Percentiles rank a stretch among this genome's conserved stretches.
These are phyloP conservation scores for Ephestia elutella DNA, from an alignment of 1,140 invertebrate species.

Conservation along the genomic window DNA sequence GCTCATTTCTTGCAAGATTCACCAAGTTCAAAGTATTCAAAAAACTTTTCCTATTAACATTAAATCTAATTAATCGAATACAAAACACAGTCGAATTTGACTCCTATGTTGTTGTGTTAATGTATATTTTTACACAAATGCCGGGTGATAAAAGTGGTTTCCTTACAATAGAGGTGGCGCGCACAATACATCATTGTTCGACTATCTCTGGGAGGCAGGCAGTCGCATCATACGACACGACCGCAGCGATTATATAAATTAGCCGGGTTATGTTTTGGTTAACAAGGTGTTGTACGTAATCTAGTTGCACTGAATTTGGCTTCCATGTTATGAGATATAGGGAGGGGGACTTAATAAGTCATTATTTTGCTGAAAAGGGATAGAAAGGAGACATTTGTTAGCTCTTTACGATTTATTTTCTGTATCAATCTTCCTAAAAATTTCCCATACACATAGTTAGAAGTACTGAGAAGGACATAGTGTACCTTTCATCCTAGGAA, in stretches of 20 bases:
- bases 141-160: slow-evolving; percentile 1
- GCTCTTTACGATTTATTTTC: too few relatives aligned
- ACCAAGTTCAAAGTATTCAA: background rate
- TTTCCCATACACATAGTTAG: too few relatives aligned
- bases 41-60: background rate
- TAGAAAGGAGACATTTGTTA: background rate
- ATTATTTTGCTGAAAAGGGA: too few relatives aligned
- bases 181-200: slow-evolving; percentile 10
- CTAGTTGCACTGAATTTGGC: too few relatives aligned
- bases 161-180: background rate
- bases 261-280: background rate
- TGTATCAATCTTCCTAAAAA: too few relatives aligned
- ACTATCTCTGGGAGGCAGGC: slow-evolving; percentile 5
- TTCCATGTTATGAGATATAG: too few relatives aligned
- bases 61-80: background rate
- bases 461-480: too few relatives aligned
- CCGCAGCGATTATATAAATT: background rate
- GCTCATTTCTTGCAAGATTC: too few relatives aligned
- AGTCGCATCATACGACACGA: background rate
- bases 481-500: too few relatives aligned
- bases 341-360: too few relatives aligned
- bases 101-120: background rate
- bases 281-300: too few relatives aligned
- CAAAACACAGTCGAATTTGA: background rate
- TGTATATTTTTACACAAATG: slow-evolving; percentile 3